phyloP scores from a whole-genome alignment of 2,888 invertebrate genomes.

The Unio pictorum region DNA sequence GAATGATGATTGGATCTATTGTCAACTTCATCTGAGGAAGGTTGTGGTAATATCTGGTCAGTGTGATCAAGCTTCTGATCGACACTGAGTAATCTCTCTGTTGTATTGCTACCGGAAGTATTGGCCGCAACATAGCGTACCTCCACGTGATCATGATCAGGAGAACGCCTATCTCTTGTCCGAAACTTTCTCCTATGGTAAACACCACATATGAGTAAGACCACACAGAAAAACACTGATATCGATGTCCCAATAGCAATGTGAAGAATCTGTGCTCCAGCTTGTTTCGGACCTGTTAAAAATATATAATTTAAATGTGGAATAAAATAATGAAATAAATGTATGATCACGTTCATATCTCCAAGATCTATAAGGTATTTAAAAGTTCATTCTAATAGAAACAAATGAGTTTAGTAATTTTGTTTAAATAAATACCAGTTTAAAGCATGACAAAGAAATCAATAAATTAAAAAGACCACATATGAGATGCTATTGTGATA shows the following conservation, averaged over 20 bases:
- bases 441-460: too few relatives aligned
- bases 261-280: constrained; percentile 57
- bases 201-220: constrained; percentile 62
- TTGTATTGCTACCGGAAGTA: constrained; percentile 63
- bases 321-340: too few relatives aligned
- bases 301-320: too few relatives aligned
- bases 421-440: too few relatives aligned
- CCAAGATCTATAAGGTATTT: too few relatives aligned
- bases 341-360: too few relatives aligned
- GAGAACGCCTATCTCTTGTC: constrained; percentile 43
- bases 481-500: too few relatives aligned
- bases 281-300: constrained; percentile 49
- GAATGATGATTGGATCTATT: constrained; percentile 3
- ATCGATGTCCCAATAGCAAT: constrained; percentile 66
- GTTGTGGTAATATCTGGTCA: constrained; percentile 15
- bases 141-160: constrained; percentile 62
- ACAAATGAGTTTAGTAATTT: too few relatives aligned
- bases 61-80: constrained; percentile 37
- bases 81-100: constrained; percentile 58
- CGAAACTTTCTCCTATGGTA: constrained; percentile 61
- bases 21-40: constrained; percentile 3
- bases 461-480: too few relatives aligned
- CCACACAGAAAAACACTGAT: constrained; percentile 64
- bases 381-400: too few relatives aligned
- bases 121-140: constrained; percentile 62